phyloP scores from a whole-genome alignment of 2,888 invertebrate species.

The Heliconius cydno region DNA sequence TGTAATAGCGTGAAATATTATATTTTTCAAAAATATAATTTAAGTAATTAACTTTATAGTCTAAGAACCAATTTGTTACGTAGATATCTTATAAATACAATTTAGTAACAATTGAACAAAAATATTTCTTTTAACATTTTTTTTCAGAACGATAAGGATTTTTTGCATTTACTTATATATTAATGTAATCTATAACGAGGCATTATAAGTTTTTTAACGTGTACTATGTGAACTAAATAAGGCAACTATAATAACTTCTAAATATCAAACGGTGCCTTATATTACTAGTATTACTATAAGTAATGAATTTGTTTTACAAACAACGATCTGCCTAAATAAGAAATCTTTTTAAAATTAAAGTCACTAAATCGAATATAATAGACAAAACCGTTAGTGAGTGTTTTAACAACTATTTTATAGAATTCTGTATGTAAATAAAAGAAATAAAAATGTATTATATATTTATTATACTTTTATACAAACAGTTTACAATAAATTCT shows the following conservation, averaged over 20 bases:
- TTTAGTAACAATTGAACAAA: conserved; percentile 16
- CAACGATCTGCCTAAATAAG: conserved; percentile 16
- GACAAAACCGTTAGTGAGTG: not conserved
- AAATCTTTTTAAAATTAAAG: not conserved
- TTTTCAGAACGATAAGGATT: not conserved
- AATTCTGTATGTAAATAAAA: not conserved
- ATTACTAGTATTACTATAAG: conserved; percentile 14
- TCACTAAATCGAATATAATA: not conserved
- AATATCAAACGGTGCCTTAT: conserved; percentile 35
- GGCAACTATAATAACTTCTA: not conserved
- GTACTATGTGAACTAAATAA: not conserved
- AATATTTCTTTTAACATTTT: not conserved
- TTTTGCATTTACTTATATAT: conserved; percentile 6
- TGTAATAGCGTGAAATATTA: not conserved
- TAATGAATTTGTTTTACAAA: not conserved
- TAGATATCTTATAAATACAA: not conserved
- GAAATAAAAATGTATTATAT: not conserved
- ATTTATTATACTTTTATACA: conserved; percentile 11
- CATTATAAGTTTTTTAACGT: not conserved
- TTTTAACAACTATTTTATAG: not conserved
- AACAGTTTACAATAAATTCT: not conserved
- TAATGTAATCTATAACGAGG: not conserved
- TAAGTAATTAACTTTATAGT: not conserved
- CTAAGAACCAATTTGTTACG: not conserved
- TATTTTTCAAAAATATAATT: not conserved